Percentiles rank a stretch among this genome's conserved stretches.
phyloP scores from a whole-genome alignment of 1,140 invertebrate genomes.

The Cephus cinctus region DNA sequence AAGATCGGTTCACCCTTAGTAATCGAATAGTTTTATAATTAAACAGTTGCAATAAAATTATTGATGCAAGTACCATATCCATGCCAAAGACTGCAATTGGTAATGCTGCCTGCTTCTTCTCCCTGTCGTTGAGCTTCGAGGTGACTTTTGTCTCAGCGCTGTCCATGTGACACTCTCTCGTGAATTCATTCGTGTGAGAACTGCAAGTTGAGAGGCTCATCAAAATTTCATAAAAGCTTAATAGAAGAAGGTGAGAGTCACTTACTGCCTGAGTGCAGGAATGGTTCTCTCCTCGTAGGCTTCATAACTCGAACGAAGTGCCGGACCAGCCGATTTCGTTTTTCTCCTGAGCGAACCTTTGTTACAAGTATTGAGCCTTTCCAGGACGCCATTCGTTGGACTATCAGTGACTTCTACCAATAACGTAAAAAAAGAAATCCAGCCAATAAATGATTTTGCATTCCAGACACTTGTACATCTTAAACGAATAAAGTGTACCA shows the following conservation, averaged over 20 bases:
- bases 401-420: slow-evolving; percentile 42
- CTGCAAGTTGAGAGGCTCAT: slow-evolving; percentile 46
- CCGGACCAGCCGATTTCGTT: slow-evolving; percentile 71
- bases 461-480: too few relatives aligned
- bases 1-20: slow-evolving; percentile 4
- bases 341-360: slow-evolving; percentile 67
- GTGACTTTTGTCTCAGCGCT: slow-evolving; percentile 56
- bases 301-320: slow-evolving; percentile 74
- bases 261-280: slow-evolving; percentile 79
- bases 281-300: slow-evolving; percentile 83
- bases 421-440: too few relatives aligned
- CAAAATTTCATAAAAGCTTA: not conserved
- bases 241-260: slow-evolving; percentile 20
- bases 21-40: not conserved
- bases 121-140: slow-evolving; percentile 80
- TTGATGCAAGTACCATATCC: slow-evolving; percentile 67
- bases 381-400: slow-evolving; percentile 45
- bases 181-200: slow-evolving; percentile 77
- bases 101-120: slow-evolving; percentile 85
- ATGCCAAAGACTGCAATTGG: slow-evolving; percentile 90
- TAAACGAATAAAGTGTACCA: slow-evolving; percentile 26
- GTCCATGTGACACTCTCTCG: slow-evolving; percentile 68
- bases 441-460: too few relatives aligned
- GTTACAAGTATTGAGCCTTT: slow-evolving; percentile 48
- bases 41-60: slow-evolving; percentile 2